phyloP scores from a whole-genome alignment of 2,888 invertebrate genomes.

The Halictus quadricinctus region DNA sequence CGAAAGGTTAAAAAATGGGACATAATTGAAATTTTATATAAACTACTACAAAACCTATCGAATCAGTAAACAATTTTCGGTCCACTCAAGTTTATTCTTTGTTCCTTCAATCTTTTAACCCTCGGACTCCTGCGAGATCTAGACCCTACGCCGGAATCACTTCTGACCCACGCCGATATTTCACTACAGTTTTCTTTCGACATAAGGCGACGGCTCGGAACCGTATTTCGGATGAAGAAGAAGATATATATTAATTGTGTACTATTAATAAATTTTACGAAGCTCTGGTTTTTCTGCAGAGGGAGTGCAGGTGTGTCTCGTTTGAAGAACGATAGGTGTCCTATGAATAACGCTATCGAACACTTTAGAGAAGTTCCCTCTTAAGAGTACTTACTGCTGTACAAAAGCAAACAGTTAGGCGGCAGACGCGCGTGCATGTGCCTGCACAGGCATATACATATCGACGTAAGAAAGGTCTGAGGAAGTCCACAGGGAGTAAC shows the following conservation, averaged over 20 bases:
- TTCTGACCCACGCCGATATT: no score
- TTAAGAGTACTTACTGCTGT: conserved; percentile 38
- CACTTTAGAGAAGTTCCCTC: conserved; percentile 6
- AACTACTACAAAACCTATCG: neutral
- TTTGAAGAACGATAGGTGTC: neutral
- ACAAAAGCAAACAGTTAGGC: conserved; percentile 11
- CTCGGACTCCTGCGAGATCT: no score
- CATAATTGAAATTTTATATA: neutral
- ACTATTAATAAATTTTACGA: no score
- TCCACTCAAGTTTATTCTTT: neutral
- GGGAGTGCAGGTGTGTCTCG: neutral
- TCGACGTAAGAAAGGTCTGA: conserved; percentile 62
- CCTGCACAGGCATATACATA: conserved; percentile 15
- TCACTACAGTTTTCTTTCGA: no score
- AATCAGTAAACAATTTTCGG: neutral
- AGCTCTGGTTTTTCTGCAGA: no score
- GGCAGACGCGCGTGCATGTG: conserved; percentile 6
- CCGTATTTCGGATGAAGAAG: no score
- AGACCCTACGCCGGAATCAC: no score
- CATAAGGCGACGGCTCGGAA: no score
- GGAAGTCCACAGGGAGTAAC: conserved; percentile 71
- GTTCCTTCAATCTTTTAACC: neutral
- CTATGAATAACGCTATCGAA: conserved; percentile 4
- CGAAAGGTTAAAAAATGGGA: no score
- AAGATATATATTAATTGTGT: no score